Base-by-base conservation (phyloP, 2,113 vertebrate genomes). In the Ictidomys tridecemlineatus region DNA sequence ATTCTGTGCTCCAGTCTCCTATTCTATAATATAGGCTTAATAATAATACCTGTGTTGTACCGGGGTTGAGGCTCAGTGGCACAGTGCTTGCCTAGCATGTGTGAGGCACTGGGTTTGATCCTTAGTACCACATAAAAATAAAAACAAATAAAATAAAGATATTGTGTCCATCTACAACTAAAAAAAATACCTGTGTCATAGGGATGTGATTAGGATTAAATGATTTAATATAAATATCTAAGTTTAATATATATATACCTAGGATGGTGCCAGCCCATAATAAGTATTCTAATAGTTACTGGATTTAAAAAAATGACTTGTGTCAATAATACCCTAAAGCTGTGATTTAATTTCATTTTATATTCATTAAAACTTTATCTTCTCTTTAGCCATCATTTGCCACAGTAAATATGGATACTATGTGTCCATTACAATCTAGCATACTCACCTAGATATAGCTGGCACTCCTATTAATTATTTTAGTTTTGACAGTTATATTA, bases 271-370 rank as follows among this genome's bases (percentile, higher is more conserved):
- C 6, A 32, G 12, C 5, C 45, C 9, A 30, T 12, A 30, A 22
- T 56, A 85, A 20, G n/a, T 79, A 63, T 17, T 94, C 39, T 83
- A 51, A 74, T 34, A 65, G 48, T 1, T 89, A 63, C 6, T 79
- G 58, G 18, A 73, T 73, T 53, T 94, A 65, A 82, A 95, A 80
- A 69, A 77, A 63, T 2, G 18, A 14, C 2, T 45, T 70, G 28
- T 74, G 70, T 69, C 51, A 74, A 13, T 53, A 91, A n/a, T 79
- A 94, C 8, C 26, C 58, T 42, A 5, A 56, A 73, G 39, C 24
- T 95, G 45, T 83, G 26, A 89, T 63, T 63, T 67, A 48, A 85
- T 92, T 92, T 53, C 76, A 96, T 70, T 80, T 88, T 51, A 30
- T 32, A 73, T 65, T 39, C 74, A 61, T 17, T 84, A 63, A 85